Evolutionary conservation across 2,797 vertebrate species (phyloP).

Genomic region (Chaenodraco wilsoni): DNA sequence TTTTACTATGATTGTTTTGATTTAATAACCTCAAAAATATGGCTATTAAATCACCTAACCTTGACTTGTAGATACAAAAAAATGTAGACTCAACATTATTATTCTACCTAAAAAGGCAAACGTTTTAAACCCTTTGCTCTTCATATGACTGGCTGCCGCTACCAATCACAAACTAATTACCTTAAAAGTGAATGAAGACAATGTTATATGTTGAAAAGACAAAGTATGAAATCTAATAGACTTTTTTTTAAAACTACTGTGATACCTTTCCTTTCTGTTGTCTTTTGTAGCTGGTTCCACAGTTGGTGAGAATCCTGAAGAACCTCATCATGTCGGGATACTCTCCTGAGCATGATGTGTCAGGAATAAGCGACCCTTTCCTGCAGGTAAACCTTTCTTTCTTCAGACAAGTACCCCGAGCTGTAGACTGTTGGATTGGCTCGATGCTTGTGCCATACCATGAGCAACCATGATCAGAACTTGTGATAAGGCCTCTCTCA

Average conservation of each 20-base stretch:
- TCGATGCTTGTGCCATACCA: too few relatives aligned
- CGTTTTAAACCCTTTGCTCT: slow-evolving; percentile 25
- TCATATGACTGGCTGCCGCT: slow-evolving; percentile 25
- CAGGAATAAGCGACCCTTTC: slow-evolving; percentile 99
- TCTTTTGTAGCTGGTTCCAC: slow-evolving; percentile 94
- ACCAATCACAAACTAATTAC: slow-evolving; percentile 11
- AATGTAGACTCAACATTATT: neutral
- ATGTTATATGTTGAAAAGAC: slow-evolving; percentile 8
- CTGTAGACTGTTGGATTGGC: too few relatives aligned
- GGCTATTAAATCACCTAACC: slow-evolving; percentile 1
- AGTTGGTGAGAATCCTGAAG: slow-evolving; percentile 99
- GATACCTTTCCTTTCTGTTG: slow-evolving; percentile 56
- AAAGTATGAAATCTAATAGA: slow-evolving; percentile 12
- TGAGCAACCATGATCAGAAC: too few relatives aligned
- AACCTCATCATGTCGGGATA: slow-evolving; percentile 99
- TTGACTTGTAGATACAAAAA: neutral
- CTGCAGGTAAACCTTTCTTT: slow-evolving; percentile 88
- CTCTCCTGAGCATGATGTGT: slow-evolving; percentile 99
- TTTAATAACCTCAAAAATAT: slow-evolving; percentile 25
- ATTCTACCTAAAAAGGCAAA: slow-evolving; percentile 11
- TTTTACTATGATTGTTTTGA: slow-evolving; percentile 23
- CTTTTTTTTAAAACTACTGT: slow-evolving; percentile 42
- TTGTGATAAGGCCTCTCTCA: neutral
- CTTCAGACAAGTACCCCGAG: neutral
- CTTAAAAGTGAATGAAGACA: slow-evolving; percentile 14